These are phyloP conservation scores for Steinernema khuongi DNA, from an alignment of 1,140 invertebrate species.

Conservation along the genomic window DNA sequence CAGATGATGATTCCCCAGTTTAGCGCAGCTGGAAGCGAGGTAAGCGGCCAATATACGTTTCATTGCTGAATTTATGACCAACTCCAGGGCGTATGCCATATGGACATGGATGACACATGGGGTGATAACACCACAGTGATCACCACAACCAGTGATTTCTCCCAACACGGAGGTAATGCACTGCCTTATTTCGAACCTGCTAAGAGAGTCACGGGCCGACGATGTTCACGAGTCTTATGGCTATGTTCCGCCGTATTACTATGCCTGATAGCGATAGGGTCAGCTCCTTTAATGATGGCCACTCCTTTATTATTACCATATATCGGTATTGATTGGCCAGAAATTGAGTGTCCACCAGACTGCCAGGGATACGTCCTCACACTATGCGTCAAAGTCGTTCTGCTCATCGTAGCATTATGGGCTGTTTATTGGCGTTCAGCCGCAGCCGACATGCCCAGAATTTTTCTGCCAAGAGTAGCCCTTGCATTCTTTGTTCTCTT, in stretches of 20 bases:
- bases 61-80: background rate
- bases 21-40: constrained; percentile 4
- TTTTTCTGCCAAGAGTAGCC: constrained; percentile 75
- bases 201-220: constrained; percentile 75
- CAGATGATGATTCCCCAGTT: constrained; percentile 8
- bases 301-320: constrained; percentile 57
- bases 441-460: constrained; percentile 80
- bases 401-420: constrained; percentile 86
- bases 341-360: constrained; percentile 71
- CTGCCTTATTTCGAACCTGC: constrained; percentile 62
- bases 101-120: constrained; percentile 74
- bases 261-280: constrained; percentile 86
- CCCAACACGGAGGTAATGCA: constrained; percentile 85
- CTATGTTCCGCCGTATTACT: constrained; percentile 72
- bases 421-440: constrained; percentile 69
- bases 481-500: constrained; percentile 77
- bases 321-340: constrained; percentile 50
- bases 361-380: constrained; percentile 82
- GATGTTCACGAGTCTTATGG: constrained; percentile 71
- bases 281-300: constrained; percentile 75
- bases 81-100: background rate
- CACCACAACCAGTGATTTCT: constrained; percentile 90
- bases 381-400: constrained; percentile 81
- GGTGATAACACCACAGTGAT: constrained; percentile 93
- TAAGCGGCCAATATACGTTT: background rate